Percentiles rank a stretch among this genome's conserved stretches.
Conservation (phyloP, 2,113 vertebrate species). For the Trematomus loennbergii region DNA sequence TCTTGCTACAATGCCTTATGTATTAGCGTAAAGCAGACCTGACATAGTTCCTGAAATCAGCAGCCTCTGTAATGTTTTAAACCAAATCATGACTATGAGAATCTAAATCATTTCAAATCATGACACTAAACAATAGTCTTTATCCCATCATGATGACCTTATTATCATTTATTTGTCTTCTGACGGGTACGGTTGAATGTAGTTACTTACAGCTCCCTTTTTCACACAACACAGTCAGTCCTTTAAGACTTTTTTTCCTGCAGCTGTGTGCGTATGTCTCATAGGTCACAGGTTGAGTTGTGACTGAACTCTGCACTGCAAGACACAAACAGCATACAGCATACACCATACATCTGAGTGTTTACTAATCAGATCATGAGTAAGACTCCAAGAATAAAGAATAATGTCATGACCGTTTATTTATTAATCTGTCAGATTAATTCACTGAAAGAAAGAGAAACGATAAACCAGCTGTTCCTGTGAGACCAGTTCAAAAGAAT, state of each 20-base stretch:
- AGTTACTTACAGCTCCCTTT: neutral
- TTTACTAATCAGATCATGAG: neutral
- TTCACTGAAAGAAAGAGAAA: neutral
- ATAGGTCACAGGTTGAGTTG: conserved; percentile 1
- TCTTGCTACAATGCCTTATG: too few relatives aligned
- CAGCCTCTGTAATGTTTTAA: too few relatives aligned
- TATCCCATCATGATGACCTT: neutral
- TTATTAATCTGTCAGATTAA: neutral
- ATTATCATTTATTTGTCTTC: neutral
- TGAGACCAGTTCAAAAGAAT: neutral
- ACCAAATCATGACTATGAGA: too few relatives aligned
- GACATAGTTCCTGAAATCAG: too few relatives aligned
- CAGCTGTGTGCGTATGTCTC: neutral
- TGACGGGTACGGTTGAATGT: neutral
- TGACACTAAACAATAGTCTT: too few relatives aligned
- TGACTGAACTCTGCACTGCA: neutral
- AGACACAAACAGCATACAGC: neutral
- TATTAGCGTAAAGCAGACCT: too few relatives aligned
- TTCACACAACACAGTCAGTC: neutral
- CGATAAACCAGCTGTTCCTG: neutral
- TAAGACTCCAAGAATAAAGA: conserved; percentile 7
- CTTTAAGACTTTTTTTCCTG: neutral
- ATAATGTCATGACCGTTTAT: neutral
- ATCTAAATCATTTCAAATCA: neutral
- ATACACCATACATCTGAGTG: neutral